phyloP scores from a whole-genome alignment of 1,140 invertebrate species.

The Bombus vancouverensis region DNA sequence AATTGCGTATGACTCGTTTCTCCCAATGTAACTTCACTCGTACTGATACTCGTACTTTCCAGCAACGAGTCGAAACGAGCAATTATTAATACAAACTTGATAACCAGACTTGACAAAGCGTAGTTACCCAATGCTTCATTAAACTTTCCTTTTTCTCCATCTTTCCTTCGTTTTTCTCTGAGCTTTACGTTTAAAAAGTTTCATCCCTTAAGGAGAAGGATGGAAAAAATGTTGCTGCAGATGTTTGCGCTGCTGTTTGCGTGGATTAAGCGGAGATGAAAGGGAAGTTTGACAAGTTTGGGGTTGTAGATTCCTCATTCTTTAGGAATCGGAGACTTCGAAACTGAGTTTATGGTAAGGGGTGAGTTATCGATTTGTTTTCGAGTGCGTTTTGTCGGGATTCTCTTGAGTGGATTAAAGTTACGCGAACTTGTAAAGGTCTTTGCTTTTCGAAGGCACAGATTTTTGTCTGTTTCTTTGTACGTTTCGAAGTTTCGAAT shows the following conservation, averaged over 20 bases:
- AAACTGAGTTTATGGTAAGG: not conserved
- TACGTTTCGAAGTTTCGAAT: not conserved
- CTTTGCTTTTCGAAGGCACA: not conserved
- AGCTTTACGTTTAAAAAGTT: not conserved
- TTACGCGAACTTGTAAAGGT: not conserved
- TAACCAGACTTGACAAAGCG: not conserved
- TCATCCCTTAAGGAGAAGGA: not conserved
- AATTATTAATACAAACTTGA: not conserved
- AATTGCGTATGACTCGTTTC: too few relatives aligned
- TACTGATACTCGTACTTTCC: too few relatives aligned
- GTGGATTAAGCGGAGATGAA: not conserved
- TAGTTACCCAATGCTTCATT: not conserved
- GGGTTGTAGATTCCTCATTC: not conserved
- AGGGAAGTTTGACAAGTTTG: not conserved
- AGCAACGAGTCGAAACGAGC: too few relatives aligned
- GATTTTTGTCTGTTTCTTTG: not conserved
- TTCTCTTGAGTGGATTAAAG: not conserved
- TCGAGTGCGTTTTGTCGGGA: not conserved
- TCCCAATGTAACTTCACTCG: too few relatives aligned
- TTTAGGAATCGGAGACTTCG: not conserved
- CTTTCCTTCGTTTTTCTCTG: not conserved
- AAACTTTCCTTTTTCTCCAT: not conserved
- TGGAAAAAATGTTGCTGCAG: not conserved
- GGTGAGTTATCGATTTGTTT: conserved; percentile 3
- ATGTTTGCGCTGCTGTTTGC: not conserved